A percentile compares a stretch with the other conserved stretches of the same genome.
Conservation (phyloP, 2,888 invertebrate genomes). For the Cheiracanthium punctorium region DNA sequence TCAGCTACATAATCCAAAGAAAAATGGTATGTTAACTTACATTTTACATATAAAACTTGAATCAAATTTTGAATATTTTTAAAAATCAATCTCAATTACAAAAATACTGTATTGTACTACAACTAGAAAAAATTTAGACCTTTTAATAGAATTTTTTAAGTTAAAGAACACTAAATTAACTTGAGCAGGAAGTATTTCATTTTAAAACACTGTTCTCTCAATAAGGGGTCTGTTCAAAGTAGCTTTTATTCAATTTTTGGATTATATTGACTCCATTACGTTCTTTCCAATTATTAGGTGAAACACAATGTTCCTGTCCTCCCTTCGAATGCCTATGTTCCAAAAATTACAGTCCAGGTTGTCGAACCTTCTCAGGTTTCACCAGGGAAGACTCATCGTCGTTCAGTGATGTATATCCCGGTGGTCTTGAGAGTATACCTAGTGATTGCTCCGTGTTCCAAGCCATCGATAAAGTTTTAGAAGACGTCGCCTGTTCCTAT, state of each 20-base stretch:
- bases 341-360: constrained; percentile 40
- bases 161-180: too few relatives aligned
- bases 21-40: constrained; percentile 58
- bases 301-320: constrained; percentile 72
- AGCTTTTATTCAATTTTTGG: background rate
- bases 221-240: background rate
- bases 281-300: too few relatives aligned
- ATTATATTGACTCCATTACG: background rate
- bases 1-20: constrained; percentile 50
- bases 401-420: constrained; percentile 34
- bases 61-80: too few relatives aligned
- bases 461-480: constrained; percentile 61
- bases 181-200: too few relatives aligned
- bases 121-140: too few relatives aligned
- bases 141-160: too few relatives aligned
- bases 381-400: constrained; percentile 36
- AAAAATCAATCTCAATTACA: too few relatives aligned
- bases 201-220: too few relatives aligned
- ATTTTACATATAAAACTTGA: too few relatives aligned
- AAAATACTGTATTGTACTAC: too few relatives aligned
- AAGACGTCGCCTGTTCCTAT: constrained; percentile 57
- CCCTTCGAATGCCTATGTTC: constrained; percentile 72
- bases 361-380: constrained; percentile 27
- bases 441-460: constrained; percentile 58
- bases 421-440: constrained; percentile 20